A percentile compares a stretch with the other conserved stretches of the same genome.
phyloP scores from a whole-genome alignment of 2,797 vertebrate genomes.

The Enteromius mattozi region DNA sequence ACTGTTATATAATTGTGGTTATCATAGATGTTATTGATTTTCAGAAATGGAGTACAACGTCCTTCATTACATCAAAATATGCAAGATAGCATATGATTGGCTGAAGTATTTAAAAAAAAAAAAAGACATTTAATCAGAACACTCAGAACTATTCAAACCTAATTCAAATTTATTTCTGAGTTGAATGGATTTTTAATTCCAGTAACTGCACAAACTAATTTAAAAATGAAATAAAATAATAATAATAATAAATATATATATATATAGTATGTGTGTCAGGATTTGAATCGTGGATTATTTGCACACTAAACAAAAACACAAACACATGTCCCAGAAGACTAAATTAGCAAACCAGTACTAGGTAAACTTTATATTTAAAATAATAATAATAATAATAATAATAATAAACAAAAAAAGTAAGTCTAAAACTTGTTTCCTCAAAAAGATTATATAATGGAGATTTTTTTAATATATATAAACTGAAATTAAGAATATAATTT shows the following conservation, averaged over 20 bases:
- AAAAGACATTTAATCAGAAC: neutral
- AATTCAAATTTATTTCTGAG: too few species aligned
- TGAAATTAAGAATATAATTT: neutral
- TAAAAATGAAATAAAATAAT: neutral
- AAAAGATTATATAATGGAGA: too few species aligned
- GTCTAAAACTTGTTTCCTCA: too few species aligned
- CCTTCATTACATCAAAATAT: neutral
- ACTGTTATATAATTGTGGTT: slow-evolving; percentile 21
- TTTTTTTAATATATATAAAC: neutral
- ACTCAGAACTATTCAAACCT: neutral
- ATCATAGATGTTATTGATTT: slow-evolving; percentile 14
- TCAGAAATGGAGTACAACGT: slow-evolving; percentile 14
- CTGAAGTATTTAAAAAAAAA: neutral
- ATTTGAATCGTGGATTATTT: neutral
- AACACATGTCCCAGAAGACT: neutral
- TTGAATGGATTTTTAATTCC: neutral
- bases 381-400: too few species aligned
- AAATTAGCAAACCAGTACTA: neutral
- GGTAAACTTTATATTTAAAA: neutral
- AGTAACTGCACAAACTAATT: neutral
- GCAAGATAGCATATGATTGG: neutral
- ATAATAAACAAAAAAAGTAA: too few species aligned
- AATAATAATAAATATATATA: too few species aligned
- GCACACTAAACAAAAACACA: neutral
- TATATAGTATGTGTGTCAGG: neutral